phyloP scores from a whole-genome alignment of 2,113 vertebrate genomes.

The Bufo bufo region DNA sequence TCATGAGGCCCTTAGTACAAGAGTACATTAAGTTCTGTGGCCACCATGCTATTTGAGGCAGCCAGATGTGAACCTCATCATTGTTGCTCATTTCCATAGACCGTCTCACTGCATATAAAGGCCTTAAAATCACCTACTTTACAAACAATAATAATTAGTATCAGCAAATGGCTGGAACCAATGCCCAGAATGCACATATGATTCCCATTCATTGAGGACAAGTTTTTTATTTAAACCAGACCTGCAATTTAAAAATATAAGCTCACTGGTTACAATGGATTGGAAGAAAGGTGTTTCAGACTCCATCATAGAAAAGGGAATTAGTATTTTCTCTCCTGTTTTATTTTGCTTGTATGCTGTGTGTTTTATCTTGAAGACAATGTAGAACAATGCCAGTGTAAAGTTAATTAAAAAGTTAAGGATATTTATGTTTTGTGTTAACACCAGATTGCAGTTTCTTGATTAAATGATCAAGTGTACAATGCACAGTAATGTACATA shows the following conservation, averaged over 20 bases:
- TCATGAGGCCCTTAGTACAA: constrained; percentile 62
- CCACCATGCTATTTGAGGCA: constrained; percentile 66
- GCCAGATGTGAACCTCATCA: constrained; percentile 79
- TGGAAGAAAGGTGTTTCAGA: constrained; percentile 65
- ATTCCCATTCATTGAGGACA: constrained; percentile 78
- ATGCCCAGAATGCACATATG: constrained; percentile 77
- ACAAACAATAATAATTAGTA: constrained; percentile 80
- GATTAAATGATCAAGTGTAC: neutral
- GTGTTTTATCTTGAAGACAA: neutral
- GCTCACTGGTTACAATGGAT: constrained; percentile 71
- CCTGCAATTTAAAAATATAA: constrained; percentile 71
- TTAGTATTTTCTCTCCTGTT: neutral
- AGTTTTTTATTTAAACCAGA: constrained; percentile 80
- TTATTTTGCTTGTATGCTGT: neutral
- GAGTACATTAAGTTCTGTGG: constrained; percentile 64
- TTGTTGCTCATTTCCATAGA: constrained; percentile 75
- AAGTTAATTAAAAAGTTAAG: neutral
- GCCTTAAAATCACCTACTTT: constrained; percentile 75
- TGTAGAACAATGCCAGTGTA: neutral
- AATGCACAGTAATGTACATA: neutral
- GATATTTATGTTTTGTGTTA: neutral
- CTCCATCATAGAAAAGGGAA: constrained; percentile 21
- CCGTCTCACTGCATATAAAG: constrained; percentile 78
- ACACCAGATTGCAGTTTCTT: neutral
- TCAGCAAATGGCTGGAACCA: constrained; percentile 78